A percentile compares a stretch with the other conserved stretches of the same genome.
phyloP scores from a whole-genome alignment of 2,797 vertebrate genomes.

The Melanotaenia maccullochi region DNA sequence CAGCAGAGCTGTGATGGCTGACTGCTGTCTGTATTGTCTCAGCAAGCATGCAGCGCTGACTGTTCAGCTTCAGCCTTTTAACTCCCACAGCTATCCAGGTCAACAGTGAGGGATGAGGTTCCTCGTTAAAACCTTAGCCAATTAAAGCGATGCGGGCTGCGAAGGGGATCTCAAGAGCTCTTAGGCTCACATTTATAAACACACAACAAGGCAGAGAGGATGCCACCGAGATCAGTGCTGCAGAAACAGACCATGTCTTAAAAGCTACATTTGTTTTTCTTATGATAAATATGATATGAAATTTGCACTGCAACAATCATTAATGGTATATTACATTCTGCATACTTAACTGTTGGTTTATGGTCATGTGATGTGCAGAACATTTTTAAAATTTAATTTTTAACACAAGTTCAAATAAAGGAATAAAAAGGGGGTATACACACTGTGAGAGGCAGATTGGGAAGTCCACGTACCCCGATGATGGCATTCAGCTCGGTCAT shows the following conservation, averaged over 20 bases:
- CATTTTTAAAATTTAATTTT: not conserved
- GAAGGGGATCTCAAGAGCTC: slow-evolving; percentile 76
- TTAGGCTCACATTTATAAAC: slow-evolving; percentile 76
- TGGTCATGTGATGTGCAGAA: slow-evolving; percentile 5
- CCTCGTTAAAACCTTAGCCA: slow-evolving; percentile 82
- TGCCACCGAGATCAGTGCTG: slow-evolving; percentile 58
- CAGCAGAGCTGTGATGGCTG: slow-evolving; percentile 42
- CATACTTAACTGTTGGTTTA: slow-evolving; percentile 14
- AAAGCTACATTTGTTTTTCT: slow-evolving; percentile 24
- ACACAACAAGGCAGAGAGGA: slow-evolving; percentile 77
- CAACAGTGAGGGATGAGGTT: slow-evolving; percentile 81
- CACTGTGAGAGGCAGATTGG: slow-evolving; percentile 95
- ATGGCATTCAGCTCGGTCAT: slow-evolving; percentile 99
- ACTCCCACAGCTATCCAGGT: slow-evolving; percentile 80
- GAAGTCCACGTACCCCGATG: slow-evolving; percentile 98
- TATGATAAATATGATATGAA: slow-evolving; percentile 27
- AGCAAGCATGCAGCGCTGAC: slow-evolving; percentile 49
- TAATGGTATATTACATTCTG: slow-evolving; percentile 2
- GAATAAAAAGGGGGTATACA: slow-evolving; percentile 92
- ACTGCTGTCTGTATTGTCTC: slow-evolving; percentile 55
- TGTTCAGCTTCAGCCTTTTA: slow-evolving; percentile 70
- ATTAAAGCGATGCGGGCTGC: slow-evolving; percentile 80
- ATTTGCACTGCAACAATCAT: slow-evolving; percentile 35
- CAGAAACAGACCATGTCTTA: slow-evolving; percentile 43
- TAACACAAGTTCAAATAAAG: slow-evolving; percentile 78